These are phyloP conservation scores for Eira barbara DNA, from an alignment of 2,113 vertebrate species.

Conservation along the genomic window DNA sequence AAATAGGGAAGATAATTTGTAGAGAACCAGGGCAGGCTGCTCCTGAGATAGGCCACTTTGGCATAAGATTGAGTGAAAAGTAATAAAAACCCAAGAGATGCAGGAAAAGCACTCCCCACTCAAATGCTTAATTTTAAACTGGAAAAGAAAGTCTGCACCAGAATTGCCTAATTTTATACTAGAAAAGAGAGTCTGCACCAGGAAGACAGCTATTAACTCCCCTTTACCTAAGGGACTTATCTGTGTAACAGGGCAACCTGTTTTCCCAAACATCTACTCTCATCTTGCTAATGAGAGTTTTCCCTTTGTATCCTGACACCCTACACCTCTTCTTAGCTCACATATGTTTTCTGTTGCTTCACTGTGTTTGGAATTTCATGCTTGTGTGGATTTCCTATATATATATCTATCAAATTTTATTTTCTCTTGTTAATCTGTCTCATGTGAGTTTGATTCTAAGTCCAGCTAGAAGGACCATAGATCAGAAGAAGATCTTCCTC, in stretches of 20 bases:
- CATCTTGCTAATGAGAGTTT: neutral
- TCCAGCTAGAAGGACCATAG: neutral
- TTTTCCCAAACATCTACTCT: neutral
- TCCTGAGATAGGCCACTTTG: neutral
- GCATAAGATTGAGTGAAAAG: neutral
- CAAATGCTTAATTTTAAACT: neutral
- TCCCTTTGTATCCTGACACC: neutral
- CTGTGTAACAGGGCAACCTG: neutral
- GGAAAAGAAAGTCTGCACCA: neutral
- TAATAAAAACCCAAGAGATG: neutral
- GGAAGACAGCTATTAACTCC: neutral
- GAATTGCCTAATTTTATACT: too few relatives aligned
- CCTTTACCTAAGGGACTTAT: neutral
- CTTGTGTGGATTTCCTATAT: neutral
- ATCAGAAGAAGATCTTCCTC: neutral
- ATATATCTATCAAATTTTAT: neutral
- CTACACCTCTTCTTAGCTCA: neutral
- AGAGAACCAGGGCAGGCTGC: neutral
- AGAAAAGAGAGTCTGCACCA: neutral
- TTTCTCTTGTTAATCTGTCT: neutral
- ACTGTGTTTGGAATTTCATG: neutral
- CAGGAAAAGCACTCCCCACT: neutral
- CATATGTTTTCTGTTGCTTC: neutral
- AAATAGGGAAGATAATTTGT: neutral
- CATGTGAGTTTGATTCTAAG: neutral